phyloP scores from a whole-genome alignment of 2,797 vertebrate species.

The Mastacembelus armatus region DNA sequence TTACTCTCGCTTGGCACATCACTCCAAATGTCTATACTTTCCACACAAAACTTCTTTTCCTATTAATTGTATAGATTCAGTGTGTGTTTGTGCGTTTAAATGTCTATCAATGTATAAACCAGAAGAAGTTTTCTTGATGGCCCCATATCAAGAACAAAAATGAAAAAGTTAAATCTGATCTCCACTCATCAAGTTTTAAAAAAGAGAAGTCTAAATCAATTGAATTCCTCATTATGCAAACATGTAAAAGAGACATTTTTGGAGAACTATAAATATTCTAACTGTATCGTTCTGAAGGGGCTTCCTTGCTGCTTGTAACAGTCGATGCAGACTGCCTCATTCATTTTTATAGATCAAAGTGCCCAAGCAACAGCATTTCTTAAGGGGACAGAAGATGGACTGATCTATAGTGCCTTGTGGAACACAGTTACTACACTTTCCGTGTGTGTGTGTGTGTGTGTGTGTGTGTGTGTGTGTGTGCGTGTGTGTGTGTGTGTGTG shows the following conservation, averaged over 20 bases:
- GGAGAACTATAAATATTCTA: constrained; percentile 66
- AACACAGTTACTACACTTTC: constrained; percentile 14
- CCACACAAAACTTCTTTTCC: constrained; percentile 42
- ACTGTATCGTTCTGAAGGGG: constrained; percentile 62
- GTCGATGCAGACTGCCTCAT: constrained; percentile 64
- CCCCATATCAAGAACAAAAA: constrained; percentile 23
- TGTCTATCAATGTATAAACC: background rate
- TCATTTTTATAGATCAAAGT: constrained; percentile 78
- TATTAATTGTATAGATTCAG: constrained; percentile 39
- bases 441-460: constrained; percentile 9
- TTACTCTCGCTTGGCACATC: constrained; percentile 36
- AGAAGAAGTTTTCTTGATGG: constrained; percentile 21
- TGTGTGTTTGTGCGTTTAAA: constrained; percentile 20
- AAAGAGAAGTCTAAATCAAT: constrained; percentile 70
- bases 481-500: constrained; percentile 15
- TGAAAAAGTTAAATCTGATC: constrained; percentile 55
- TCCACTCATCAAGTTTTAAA: constrained; percentile 51
- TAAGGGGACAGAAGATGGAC: constrained; percentile 52
- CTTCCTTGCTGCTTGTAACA: constrained; percentile 61
- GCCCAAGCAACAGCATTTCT: constrained; percentile 51
- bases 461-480: constrained; percentile 33
- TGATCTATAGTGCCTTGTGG: constrained; percentile 52
- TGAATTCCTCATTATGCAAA: constrained; percentile 72
- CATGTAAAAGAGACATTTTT: constrained; percentile 65
- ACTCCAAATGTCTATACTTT: constrained; percentile 47